These are phyloP conservation scores for Tryphoninae sp. DNA, from an alignment of 2,888 invertebrate genomes.

Conservation along the genomic window DNA sequence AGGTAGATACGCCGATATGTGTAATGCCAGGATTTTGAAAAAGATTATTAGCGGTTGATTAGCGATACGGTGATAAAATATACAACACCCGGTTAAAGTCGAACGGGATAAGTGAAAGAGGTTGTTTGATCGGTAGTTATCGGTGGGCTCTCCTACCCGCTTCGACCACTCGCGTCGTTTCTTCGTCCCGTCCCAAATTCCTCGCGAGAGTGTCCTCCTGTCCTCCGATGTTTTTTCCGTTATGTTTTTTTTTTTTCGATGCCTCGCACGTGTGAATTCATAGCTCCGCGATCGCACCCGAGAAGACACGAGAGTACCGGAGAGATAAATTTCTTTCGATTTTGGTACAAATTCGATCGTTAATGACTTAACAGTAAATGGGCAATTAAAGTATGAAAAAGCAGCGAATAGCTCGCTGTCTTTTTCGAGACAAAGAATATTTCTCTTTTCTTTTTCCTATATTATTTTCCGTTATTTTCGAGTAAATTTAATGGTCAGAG, in stretches of 20 bases:
- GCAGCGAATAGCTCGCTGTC: background rate
- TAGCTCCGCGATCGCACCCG: background rate
- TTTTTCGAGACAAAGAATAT: too few species aligned
- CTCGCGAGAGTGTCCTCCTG: constrained; percentile 68
- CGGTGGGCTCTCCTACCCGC: constrained; percentile 63
- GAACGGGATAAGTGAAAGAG: constrained; percentile 29
- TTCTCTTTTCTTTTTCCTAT: too few species aligned
- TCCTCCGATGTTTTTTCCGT: constrained; percentile 46
- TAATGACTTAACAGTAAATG: background rate
- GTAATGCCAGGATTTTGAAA: constrained; percentile 7
- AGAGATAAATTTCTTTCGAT: background rate
- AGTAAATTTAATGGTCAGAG: too few species aligned
- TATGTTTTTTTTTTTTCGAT: constrained; percentile 54
- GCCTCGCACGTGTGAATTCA: constrained; percentile 1
- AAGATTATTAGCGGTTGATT: constrained; percentile 53
- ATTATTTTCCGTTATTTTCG: too few species aligned
- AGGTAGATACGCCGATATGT: too few species aligned
- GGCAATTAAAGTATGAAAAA: background rate
- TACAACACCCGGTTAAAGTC: constrained; percentile 40
- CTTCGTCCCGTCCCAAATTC: constrained; percentile 73
- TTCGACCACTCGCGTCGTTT: constrained; percentile 58
- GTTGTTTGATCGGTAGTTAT: constrained; percentile 75
- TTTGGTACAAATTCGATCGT: background rate
- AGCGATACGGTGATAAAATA: constrained; percentile 58
- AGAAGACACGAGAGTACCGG: background rate